Base-by-base conservation (phyloP, 2,888 invertebrate species). In the Archips crataeganus region DNA sequence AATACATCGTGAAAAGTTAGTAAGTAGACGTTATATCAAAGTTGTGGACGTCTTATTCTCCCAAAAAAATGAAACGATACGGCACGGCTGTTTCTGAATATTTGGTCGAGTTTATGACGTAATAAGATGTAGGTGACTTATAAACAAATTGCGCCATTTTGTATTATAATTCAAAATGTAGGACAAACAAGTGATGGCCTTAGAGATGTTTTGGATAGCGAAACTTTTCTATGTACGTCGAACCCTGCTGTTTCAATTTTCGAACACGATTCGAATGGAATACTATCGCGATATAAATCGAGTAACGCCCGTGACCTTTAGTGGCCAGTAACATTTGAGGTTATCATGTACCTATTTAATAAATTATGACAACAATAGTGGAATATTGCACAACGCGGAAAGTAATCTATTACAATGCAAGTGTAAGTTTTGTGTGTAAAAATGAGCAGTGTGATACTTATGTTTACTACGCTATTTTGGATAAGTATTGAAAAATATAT, bases 191-290 rank as follows among this genome's bases (percentile, higher is more conserved):
- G 23, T 75, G 88, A 88, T 88, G 87, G 79, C 85, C 85, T 84
- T 85, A 83, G 79, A 83, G 88, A 89, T 89, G 87, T 80, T 82
- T 79, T 74, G 76, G 81, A 85, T 85, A 88, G 84, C 80, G 76
- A 77, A 63, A 70, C 69, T 72, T 71, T 66, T 78, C 81, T 80
- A 79, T 82, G 84, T 85, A 84, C 84, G 83, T 84, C 84, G 87
- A 89, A 88, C 87, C 93, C 92, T 85, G 93, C 93, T 93, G 93
- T 90, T 93, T 92, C 90, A 90, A 92, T 90, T 91, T 89, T 89
- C 85, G 87, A 89, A 92, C 90, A 91, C 90, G 87, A 88, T 90
- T 88, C 86, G 51, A 70, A 64, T 70, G 36, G 87, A 89, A 88
- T 83, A 83, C 87, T 85, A 88, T 88, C 85, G 82, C 86, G 85